phyloP scores from a whole-genome alignment of 2,797 vertebrate species.

The Onychomys torridus region DNA sequence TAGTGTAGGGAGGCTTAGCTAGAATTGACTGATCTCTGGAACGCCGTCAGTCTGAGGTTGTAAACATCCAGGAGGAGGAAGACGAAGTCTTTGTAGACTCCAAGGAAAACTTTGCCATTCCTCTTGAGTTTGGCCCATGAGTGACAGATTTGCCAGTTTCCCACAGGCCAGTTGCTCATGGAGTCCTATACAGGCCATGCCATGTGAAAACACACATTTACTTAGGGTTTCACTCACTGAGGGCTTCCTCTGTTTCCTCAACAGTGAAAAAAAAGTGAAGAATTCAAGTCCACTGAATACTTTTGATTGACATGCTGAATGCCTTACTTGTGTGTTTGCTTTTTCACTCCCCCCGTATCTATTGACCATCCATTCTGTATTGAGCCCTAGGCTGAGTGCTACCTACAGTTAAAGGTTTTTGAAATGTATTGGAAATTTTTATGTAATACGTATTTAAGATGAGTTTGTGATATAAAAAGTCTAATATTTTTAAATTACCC shows the following conservation, averaged over 20 bases:
- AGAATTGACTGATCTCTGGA: neutral
- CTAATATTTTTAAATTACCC: conserved; percentile 41
- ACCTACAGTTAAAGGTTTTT: neutral
- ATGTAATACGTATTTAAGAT: conserved; percentile 42
- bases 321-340: conserved; percentile 29
- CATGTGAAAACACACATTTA: neutral
- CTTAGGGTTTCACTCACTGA: neutral
- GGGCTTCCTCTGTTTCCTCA: neutral
- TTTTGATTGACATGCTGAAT: conserved; percentile 28
- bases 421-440: conserved; percentile 47
- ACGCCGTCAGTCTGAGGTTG: neutral
- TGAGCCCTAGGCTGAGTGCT: neutral
- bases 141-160: neutral
- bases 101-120: neutral
- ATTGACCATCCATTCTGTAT: neutral
- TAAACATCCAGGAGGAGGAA: neutral
- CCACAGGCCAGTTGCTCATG: neutral
- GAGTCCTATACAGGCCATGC: neutral
- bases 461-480: conserved; percentile 41
- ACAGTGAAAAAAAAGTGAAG: neutral
- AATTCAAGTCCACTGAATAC: conserved; percentile 31
- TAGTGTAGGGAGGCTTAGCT: neutral
- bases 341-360: neutral
- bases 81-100: neutral
- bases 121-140: neutral